phyloP scores from a whole-genome alignment of 2,797 vertebrate genomes.

The Margarornis squamiger region DNA sequence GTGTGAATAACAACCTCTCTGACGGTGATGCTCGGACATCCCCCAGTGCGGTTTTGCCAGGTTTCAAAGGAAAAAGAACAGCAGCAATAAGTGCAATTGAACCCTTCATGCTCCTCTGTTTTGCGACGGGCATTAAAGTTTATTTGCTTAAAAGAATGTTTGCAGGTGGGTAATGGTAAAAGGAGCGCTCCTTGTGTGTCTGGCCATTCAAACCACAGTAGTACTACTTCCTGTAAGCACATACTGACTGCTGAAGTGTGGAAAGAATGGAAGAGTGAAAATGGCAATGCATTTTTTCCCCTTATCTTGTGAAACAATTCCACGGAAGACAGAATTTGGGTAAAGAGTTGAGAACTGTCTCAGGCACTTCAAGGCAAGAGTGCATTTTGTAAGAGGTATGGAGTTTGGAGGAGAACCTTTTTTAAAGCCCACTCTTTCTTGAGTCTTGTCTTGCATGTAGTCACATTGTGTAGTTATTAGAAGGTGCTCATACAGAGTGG shows the following conservation, averaged over 20 bases:
- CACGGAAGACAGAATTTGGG: neutral
- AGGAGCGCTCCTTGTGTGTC: neutral
- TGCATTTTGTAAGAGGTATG: neutral
- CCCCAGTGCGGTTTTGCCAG: fast-evolving
- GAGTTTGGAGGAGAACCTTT: neutral
- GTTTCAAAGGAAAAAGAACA: neutral
- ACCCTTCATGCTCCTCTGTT: neutral
- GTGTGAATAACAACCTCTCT: fast-evolving
- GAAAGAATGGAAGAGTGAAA: neutral
- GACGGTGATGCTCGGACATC: neutral
- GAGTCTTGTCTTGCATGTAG: neutral
- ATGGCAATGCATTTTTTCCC: fast-evolving
- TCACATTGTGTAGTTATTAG: neutral
- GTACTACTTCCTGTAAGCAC: neutral
- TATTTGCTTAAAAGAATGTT: neutral
- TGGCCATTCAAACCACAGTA: neutral
- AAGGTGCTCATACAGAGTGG: neutral
- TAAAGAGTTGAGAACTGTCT: fast-evolving
- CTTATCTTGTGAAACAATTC: neutral
- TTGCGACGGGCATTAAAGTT: neutral
- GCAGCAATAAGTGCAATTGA: neutral
- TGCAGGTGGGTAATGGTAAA: neutral
- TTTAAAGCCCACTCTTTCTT: neutral
- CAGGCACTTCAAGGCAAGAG: neutral
- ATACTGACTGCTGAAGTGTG: neutral